phyloP scores from a whole-genome alignment of 2,888 invertebrate genomes.

The Drosophila parthenogenetica region DNA sequence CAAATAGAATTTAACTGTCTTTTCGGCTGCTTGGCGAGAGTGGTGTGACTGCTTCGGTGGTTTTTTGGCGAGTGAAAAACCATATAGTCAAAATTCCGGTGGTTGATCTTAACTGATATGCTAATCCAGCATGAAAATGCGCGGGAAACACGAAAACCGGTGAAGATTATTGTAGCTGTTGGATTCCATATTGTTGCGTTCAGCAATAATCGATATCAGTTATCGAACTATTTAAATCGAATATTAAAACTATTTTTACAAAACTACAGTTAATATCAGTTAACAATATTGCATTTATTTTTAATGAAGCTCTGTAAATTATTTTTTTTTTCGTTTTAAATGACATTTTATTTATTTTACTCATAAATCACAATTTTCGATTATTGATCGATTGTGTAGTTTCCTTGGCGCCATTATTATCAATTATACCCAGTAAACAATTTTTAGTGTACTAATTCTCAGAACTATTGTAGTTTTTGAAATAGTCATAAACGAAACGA shows the following conservation, averaged over 20 bases:
- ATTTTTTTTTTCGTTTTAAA: no score
- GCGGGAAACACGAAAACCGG: conserved; percentile 46
- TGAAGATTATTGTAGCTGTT: conserved; percentile 28
- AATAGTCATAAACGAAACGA: conserved; percentile 37
- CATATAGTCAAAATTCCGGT: conserved; percentile 28
- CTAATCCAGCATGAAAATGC: conserved; percentile 51
- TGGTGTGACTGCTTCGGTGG: conserved; percentile 51
- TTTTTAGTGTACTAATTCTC: background rate
- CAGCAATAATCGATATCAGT: background rate
- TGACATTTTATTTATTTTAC: background rate
- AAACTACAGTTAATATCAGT: no score
- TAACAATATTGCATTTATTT: no score
- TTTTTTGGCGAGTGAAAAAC: conserved; percentile 62
- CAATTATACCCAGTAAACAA: background rate
- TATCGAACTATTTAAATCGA: background rate
- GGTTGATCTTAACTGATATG: conserved; percentile 29
- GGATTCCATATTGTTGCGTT: conserved; percentile 32
- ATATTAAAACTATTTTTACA: background rate
- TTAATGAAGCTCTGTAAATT: no score
- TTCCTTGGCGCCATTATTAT: background rate
- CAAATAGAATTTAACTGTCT: conserved; percentile 31
- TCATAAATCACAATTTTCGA: background rate
- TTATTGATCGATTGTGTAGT: conserved; percentile 9
- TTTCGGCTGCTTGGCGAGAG: conserved; percentile 7
- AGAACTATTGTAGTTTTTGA: background rate